phyloP scores from a whole-genome alignment of 2,888 invertebrate genomes.

The Drosophila ezoana region DNA sequence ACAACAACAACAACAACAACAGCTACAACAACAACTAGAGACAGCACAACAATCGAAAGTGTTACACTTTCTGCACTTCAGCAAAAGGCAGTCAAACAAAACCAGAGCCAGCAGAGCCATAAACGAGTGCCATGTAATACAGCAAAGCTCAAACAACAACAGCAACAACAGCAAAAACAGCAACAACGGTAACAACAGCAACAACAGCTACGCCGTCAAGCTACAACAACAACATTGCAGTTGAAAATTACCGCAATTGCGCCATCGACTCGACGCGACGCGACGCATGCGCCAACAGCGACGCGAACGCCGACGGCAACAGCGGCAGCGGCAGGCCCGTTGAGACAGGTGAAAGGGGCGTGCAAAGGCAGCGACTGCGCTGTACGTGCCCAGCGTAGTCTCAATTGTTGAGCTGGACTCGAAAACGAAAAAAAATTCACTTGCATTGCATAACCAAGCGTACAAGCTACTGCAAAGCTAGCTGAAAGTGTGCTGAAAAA shows the following conservation, averaged over 20 bases:
- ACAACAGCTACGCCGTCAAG: not conserved
- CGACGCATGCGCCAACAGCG: slow-evolving; percentile 73
- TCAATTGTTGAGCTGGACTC: slow-evolving; percentile 46
- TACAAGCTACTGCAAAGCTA: slow-evolving; percentile 7
- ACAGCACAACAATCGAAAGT: slow-evolving; percentile 80
- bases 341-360: slow-evolving; percentile 69
- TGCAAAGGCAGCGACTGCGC: slow-evolving; percentile 16
- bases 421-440: slow-evolving; percentile 12
- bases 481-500: slow-evolving; percentile 7
- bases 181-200: slow-evolving; percentile 16
- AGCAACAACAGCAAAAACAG: slow-evolving; percentile 21
- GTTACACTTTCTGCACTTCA: slow-evolving; percentile 81
- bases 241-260: slow-evolving; percentile 71
- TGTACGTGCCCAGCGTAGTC: slow-evolving; percentile 45
- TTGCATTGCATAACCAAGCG: slow-evolving; percentile 41
- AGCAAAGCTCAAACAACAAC: slow-evolving; percentile 44
- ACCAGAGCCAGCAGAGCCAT: slow-evolving; percentile 61
- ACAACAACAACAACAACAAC: slow-evolving; percentile 23
- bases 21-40: slow-evolving; percentile 29
- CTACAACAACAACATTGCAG: slow-evolving; percentile 33
- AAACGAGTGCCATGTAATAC: slow-evolving; percentile 76
- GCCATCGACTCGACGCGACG: slow-evolving; percentile 74
- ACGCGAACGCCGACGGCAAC: slow-evolving; percentile 14
- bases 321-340: slow-evolving; percentile 9
- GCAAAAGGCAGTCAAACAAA: slow-evolving; percentile 58